A percentile compares a stretch with the other conserved stretches of the same genome.
These are phyloP conservation scores for Timandra comae DNA, from an alignment of 2,888 invertebrate genomes.

Conservation along the genomic window DNA sequence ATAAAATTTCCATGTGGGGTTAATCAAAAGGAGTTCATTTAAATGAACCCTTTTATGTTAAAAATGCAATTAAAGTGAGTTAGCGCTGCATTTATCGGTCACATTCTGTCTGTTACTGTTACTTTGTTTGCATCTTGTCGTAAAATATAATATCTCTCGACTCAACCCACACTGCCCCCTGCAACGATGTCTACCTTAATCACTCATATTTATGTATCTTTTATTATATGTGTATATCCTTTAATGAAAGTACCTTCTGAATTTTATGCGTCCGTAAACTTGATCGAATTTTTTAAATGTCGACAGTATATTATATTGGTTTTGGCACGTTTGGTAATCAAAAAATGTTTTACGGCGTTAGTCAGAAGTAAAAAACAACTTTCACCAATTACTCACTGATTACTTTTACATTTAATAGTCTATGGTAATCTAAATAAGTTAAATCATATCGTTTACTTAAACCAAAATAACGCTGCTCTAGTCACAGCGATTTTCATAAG, in stretches of 20 bases:
- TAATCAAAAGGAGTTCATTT: conserved; percentile 36
- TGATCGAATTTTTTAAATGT: conserved; percentile 19
- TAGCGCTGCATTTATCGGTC: conserved; percentile 39
- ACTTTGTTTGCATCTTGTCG: conserved; percentile 56
- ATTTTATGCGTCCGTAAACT: conserved; percentile 23
- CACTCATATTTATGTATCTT: conserved; percentile 64
- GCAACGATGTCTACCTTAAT: conserved; percentile 60
- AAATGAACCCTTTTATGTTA: conserved; percentile 51
- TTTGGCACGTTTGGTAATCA: too few species aligned
- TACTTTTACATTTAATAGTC: too few species aligned
- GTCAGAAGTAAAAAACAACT: too few species aligned
- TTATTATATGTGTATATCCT: conserved; percentile 39
- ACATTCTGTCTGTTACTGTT: conserved; percentile 30
- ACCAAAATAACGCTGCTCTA: too few species aligned
- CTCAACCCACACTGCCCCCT: conserved; percentile 43
- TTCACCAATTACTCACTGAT: too few species aligned
- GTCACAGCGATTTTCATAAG: conserved; percentile 22
- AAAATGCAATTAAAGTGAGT: conserved; percentile 53
- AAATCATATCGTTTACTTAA: too few species aligned
- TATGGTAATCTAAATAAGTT: too few species aligned
- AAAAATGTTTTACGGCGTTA: too few species aligned
- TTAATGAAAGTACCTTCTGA: conserved; percentile 54
- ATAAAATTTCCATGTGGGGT: conserved; percentile 31
- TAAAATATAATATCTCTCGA: conserved; percentile 52
- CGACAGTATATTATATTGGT: conserved; percentile 23